These are phyloP conservation scores for Drosophila melanocephala DNA, from an alignment of 2,888 invertebrate genomes.

Conservation along the genomic window DNA sequence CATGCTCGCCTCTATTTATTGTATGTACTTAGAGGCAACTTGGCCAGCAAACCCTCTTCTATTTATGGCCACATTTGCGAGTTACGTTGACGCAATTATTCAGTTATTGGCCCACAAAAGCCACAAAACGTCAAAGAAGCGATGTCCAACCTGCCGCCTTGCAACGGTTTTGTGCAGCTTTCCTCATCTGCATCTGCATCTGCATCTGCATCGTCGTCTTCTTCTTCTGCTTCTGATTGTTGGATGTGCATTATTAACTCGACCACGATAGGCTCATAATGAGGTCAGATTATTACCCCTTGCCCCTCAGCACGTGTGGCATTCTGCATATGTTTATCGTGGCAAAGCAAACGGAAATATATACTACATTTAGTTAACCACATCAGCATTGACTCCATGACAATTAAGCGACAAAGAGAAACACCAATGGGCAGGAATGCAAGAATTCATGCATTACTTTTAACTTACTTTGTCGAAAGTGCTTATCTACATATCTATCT, in stretches of 20 bases:
- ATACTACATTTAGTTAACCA: conserved; percentile 18
- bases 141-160: conserved; percentile 5
- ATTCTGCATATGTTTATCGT: conserved; percentile 7
- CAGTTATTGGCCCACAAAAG: conserved; percentile 74
- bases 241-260: conserved; percentile 79
- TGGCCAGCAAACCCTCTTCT: conserved; percentile 21
- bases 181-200: conserved; percentile 14
- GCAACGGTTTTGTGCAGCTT: conserved; percentile 33
- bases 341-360: conserved; percentile 12
- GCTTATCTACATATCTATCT: neutral
- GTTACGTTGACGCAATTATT: conserved; percentile 63
- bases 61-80: conserved; percentile 42
- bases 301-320: conserved; percentile 56
- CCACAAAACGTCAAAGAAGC: conserved; percentile 64
- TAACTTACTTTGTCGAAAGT: neutral
- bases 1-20: neutral
- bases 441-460: neutral
- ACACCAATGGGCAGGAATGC: neutral
- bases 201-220: neutral
- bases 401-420: conserved; percentile 2
- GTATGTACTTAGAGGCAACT: conserved; percentile 6
- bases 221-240: conserved; percentile 29
- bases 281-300: conserved; percentile 54
- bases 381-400: conserved; percentile 1
- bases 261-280: conserved; percentile 79